Conservation (phyloP, 2,888 invertebrate species). For the Mechanitis messenoides region DNA sequence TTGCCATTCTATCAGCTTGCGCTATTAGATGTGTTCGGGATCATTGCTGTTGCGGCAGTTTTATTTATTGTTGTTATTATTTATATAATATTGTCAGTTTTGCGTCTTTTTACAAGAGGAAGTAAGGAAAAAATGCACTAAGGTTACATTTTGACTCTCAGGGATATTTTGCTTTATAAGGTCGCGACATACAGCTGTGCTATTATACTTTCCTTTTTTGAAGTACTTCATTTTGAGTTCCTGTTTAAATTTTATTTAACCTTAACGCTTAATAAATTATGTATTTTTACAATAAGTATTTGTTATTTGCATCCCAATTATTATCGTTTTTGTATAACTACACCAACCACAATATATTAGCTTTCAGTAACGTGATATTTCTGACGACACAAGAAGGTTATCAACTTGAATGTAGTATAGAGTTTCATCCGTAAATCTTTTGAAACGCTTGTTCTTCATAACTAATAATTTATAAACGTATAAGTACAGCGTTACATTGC, state of each 20-base stretch:
- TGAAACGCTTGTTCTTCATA: too few species aligned
- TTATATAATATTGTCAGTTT: constrained; percentile 41
- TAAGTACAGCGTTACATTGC: too few species aligned
- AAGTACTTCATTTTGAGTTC: background rate
- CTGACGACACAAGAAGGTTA: too few species aligned
- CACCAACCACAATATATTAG: too few species aligned
- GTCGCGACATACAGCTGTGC: background rate
- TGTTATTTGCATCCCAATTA: too few species aligned
- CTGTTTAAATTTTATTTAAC: background rate
- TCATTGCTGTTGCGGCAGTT: constrained; percentile 38
- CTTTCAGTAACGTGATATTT: too few species aligned
- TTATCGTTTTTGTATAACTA: too few species aligned
- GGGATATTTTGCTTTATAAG: background rate
- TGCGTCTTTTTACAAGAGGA: constrained; percentile 41
- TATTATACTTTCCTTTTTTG: background rate
- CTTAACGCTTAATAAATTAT: too few species aligned
- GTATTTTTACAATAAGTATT: too few species aligned
- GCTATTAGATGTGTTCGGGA: constrained; percentile 54
- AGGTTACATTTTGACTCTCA: background rate
- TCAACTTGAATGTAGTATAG: too few species aligned
- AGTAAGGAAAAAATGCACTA: constrained; percentile 58
- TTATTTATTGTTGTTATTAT: constrained; percentile 40
- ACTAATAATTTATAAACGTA: too few species aligned
- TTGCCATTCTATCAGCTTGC: constrained; percentile 49
- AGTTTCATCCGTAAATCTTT: too few species aligned